Conservation (phyloP, 2,797 vertebrate species). For the Pogonophryne albipinna region DNA sequence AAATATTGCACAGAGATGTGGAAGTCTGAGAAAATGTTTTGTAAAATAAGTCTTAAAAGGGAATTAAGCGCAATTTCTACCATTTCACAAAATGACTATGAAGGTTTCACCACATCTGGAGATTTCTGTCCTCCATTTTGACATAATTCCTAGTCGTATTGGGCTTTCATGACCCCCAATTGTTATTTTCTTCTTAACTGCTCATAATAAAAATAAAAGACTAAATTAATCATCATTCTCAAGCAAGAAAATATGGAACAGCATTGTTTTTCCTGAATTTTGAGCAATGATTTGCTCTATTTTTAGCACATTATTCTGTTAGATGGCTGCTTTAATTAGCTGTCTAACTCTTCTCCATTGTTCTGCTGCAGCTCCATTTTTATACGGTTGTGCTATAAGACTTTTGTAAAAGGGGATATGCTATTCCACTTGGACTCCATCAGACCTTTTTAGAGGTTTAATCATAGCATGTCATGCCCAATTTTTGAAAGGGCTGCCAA, state of each 20-base stretch:
- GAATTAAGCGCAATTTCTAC: too few relatives aligned
- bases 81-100: too few relatives aligned
- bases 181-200: not conserved
- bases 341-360: not conserved
- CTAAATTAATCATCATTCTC: constrained; percentile 13
- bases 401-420: constrained; percentile 13
- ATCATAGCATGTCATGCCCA: too few relatives aligned
- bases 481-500: too few relatives aligned
- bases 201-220: not conserved
- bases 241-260: constrained; percentile 6
- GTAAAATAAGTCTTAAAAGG: too few relatives aligned
- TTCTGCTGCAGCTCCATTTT: constrained; percentile 5
- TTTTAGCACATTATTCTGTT: not conserved
- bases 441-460: not conserved
- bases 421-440: not conserved
- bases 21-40: too few relatives aligned
- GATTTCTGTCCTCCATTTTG: too few relatives aligned
- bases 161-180: too few relatives aligned
- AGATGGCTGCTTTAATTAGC: constrained; percentile 10
- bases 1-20: too few relatives aligned
- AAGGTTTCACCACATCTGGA: too few relatives aligned
- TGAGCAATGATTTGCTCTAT: constrained; percentile 16
- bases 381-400: not conserved
- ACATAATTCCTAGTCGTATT: too few relatives aligned
- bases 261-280: constrained; percentile 1